phyloP scores from a whole-genome alignment of 2,113 vertebrate genomes.

The Hypomesus transpacificus region DNA sequence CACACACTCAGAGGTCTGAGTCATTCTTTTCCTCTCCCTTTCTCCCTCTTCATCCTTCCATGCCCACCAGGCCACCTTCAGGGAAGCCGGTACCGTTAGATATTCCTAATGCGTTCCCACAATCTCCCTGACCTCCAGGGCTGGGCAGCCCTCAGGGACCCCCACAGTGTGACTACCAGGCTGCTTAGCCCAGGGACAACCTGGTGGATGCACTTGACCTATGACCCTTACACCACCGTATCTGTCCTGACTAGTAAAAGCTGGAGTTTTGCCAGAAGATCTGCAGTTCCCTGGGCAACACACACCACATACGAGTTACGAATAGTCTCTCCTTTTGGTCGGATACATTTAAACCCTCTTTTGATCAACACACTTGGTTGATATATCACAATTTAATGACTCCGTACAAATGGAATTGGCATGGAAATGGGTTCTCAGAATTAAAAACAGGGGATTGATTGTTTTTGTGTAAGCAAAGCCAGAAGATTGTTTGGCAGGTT shows the following conservation, averaged over 20 bases:
- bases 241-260: neutral
- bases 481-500: too few species aligned
- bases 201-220: constrained; percentile 1
- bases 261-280: too few species aligned
- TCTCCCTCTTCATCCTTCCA: neutral
- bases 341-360: too few species aligned
- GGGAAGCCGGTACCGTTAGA: neutral
- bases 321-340: too few species aligned
- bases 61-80: neutral
- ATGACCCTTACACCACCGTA: neutral
- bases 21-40: neutral
- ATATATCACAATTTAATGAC: too few species aligned
- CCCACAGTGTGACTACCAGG: neutral
- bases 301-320: too few species aligned
- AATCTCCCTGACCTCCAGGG: constrained; percentile 9
- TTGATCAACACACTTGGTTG: too few species aligned
- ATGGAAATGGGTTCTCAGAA: too few species aligned
- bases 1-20: neutral
- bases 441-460: too few species aligned
- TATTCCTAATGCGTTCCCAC: neutral
- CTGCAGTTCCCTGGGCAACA: too few species aligned
- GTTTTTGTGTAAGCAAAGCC: too few species aligned
- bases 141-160: neutral
- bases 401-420: too few species aligned
- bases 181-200: neutral